Evolutionary conservation across 2,888 invertebrate genomes (phyloP).

Genomic region (Hirtodrosophila trivittata): DNA sequence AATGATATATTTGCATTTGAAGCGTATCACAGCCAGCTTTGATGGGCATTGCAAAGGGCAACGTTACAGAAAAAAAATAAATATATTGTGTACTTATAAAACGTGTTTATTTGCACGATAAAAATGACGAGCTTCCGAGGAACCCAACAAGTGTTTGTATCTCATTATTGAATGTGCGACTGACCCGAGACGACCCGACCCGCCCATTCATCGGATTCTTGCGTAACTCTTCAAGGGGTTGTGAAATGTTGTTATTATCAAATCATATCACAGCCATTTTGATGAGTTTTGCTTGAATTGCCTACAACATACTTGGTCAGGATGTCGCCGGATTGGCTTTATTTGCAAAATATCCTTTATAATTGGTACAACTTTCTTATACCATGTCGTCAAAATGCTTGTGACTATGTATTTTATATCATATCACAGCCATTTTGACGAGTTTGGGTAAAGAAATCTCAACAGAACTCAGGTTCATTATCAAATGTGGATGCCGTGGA

Average conservation of each 20-base stretch:
- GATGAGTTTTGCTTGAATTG: conserved; percentile 81
- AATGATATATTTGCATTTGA: conserved; percentile 79
- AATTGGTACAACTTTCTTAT: conserved; percentile 68
- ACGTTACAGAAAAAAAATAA: conserved; percentile 5
- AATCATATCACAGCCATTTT: conserved; percentile 84
- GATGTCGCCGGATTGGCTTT: too few species aligned
- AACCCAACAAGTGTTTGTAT: conserved; percentile 62
- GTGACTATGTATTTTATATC: conserved; percentile 81
- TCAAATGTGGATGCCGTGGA: too few species aligned
- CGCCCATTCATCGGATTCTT: conserved; percentile 58
- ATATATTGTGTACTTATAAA: neutral
- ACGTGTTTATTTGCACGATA: conserved; percentile 5
- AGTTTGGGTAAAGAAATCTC: conserved; percentile 83
- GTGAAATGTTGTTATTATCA: conserved; percentile 81
- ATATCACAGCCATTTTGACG: conserved; percentile 84
- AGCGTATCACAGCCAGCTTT: conserved; percentile 84
- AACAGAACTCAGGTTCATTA: conserved; percentile 39
- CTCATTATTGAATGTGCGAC: conserved; percentile 26
- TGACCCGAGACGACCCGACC: neutral
- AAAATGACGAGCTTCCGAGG: conserved; percentile 9
- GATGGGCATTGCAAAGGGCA: conserved; percentile 83
- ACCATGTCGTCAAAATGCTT: conserved; percentile 83
- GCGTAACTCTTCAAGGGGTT: conserved; percentile 83
- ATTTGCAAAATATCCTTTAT: too few species aligned
- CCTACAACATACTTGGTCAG: too few species aligned